A percentile compares a stretch with the other conserved stretches of the same genome.
Conservation (phyloP, 2,113 vertebrate genomes). For the Corydoras maculifer region DNA sequence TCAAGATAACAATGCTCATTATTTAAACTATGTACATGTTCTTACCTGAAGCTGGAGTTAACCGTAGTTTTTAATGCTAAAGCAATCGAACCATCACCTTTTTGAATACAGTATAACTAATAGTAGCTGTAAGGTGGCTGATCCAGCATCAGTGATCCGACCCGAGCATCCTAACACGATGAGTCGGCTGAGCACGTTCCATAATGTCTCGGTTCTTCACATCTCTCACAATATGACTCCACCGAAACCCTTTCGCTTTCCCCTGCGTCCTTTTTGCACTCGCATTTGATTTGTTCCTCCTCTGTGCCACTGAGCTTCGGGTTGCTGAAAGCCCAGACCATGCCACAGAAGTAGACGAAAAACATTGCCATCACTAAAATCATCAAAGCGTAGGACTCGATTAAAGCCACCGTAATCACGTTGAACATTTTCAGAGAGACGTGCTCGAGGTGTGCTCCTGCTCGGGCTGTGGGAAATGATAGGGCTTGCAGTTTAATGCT, state of each 20-base stretch:
- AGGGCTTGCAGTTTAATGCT: slow-evolving; percentile 6
- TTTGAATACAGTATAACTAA: neutral
- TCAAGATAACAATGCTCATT: too few relatives aligned
- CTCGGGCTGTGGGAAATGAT: neutral
- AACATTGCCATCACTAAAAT: slow-evolving; percentile 67
- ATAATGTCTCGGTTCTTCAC: slow-evolving; percentile 34
- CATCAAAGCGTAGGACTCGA: slow-evolving; percentile 71
- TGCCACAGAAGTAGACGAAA: slow-evolving; percentile 68
- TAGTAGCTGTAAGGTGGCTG: neutral
- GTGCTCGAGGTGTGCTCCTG: slow-evolving; percentile 5
- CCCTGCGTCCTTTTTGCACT: slow-evolving; percentile 8
- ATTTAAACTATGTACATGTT: too few relatives aligned
- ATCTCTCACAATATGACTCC: slow-evolving; percentile 24
- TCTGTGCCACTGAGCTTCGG: slow-evolving; percentile 61
- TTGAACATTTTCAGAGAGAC: slow-evolving; percentile 25
- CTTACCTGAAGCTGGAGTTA: slow-evolving; percentile 1
- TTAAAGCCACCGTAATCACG: slow-evolving; percentile 62
- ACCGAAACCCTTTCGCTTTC: slow-evolving; percentile 19
- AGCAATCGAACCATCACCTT: neutral
- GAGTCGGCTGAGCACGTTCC: slow-evolving; percentile 43
- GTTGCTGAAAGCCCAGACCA: slow-evolving; percentile 73
- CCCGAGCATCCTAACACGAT: slow-evolving; percentile 44
- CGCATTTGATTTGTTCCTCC: slow-evolving; percentile 39
- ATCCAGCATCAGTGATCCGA: slow-evolving; percentile 32
- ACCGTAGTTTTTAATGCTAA: too few relatives aligned